These are phyloP conservation scores for Drosophila subpulchrella DNA, from an alignment of 1,140 invertebrate genomes.

Conservation along the genomic window DNA sequence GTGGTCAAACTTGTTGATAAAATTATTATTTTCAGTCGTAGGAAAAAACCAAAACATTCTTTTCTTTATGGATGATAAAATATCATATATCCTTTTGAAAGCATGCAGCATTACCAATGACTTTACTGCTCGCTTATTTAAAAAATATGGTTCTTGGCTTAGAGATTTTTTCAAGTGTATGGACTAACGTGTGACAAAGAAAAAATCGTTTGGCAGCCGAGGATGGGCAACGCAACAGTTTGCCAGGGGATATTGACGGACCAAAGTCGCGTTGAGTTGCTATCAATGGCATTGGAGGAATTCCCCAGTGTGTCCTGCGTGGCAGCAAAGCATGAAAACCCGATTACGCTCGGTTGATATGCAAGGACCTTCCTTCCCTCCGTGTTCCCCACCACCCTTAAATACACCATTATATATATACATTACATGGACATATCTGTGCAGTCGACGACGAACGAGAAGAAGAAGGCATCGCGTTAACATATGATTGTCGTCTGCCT, in stretches of 20 bases:
- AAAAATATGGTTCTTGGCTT: too few species aligned
- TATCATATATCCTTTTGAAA: too few species aligned
- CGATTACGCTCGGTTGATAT: slow-evolving; percentile 70
- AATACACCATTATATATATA: background rate
- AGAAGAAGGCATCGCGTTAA: slow-evolving; percentile 63
- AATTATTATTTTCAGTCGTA: too few species aligned
- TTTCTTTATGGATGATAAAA: too few species aligned
- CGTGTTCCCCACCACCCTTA: slow-evolving; percentile 1
- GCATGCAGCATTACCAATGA: too few species aligned
- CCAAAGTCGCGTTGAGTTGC: slow-evolving; percentile 50
- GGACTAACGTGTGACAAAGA: slow-evolving; percentile 47
- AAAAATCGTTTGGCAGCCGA: slow-evolving; percentile 35
- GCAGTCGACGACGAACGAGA: slow-evolving; percentile 41
- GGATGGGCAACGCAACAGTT: slow-evolving; percentile 59
- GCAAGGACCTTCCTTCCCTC: slow-evolving; percentile 41
- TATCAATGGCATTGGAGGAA: slow-evolving; percentile 70
- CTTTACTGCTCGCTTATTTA: too few species aligned
- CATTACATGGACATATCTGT: slow-evolving; percentile 46
- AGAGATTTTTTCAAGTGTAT: slow-evolving; percentile 20
- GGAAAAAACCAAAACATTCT: too few species aligned
- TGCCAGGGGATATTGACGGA: slow-evolving; percentile 62
- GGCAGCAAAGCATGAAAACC: slow-evolving; percentile 62
- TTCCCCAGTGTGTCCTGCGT: slow-evolving; percentile 55
- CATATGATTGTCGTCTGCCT: slow-evolving; percentile 79
- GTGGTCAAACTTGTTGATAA: too few species aligned